Evolutionary conservation across 2,797 vertebrate species (phyloP).

Genomic region (Mormyrops attenuatus): DNA sequence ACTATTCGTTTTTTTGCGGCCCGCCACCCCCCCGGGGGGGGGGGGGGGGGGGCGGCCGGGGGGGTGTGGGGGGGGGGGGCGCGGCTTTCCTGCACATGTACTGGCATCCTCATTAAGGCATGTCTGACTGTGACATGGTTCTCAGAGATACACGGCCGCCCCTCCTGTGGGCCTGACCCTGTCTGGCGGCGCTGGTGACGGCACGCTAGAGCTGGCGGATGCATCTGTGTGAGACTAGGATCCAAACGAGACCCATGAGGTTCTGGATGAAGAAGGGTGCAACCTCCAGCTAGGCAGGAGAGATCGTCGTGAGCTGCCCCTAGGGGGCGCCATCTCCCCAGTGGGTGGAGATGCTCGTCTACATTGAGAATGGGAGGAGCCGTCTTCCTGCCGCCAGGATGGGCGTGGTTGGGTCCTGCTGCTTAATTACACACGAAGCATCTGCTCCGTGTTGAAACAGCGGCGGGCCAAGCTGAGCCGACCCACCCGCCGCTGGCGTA

Average conservation of each 20-base stretch:
- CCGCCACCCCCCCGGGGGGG: no score
- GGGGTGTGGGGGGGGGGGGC: not conserved
- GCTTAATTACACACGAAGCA: not conserved
- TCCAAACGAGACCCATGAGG: not conserved
- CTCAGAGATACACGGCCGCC: not conserved
- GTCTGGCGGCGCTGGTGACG: not conserved
- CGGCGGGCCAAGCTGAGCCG: not conserved
- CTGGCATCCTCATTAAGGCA: not conserved
- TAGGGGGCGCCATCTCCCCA: not conserved
- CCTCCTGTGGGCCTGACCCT: not conserved
- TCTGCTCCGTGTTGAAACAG: not conserved
- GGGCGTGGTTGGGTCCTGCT: conserved; percentile 4
- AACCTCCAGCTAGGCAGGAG: not conserved
- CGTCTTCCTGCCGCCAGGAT: not conserved
- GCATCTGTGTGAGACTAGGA: not conserved
- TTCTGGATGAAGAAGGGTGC: not conserved
- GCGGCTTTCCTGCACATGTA: not conserved
- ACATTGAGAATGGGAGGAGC: not conserved
- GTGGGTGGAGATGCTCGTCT: not conserved
- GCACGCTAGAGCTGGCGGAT: no score
- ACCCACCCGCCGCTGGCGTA: not conserved
- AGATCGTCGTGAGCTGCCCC: not conserved
- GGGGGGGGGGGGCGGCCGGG: no score
- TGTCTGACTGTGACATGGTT: not conserved
- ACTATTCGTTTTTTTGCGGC: no score